phyloP scores from a whole-genome alignment of 1,140 invertebrate species.

The Oryctes rhinoceros region DNA sequence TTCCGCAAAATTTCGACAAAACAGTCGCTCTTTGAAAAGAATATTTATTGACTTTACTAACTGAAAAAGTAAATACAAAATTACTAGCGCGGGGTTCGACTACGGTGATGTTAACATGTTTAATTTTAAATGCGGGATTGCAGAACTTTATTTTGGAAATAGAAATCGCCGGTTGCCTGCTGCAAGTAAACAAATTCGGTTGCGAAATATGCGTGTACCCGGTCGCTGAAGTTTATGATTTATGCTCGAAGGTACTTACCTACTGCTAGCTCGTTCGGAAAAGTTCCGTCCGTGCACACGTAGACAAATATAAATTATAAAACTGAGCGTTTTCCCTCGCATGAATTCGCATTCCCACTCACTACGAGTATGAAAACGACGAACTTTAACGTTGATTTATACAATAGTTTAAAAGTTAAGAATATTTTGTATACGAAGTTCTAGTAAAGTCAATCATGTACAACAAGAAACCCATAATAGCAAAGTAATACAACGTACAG shows the following conservation, averaged over 20 bases:
- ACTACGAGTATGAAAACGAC: no score
- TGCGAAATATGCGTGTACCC: background rate
- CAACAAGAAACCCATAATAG: no score
- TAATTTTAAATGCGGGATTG: slow-evolving; percentile 14
- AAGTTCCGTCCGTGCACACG: background rate
- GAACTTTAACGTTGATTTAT: no score
- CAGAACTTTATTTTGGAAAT: slow-evolving; percentile 19
- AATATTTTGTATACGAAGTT: no score
- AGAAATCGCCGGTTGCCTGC: slow-evolving; percentile 2
- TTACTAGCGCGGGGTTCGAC: background rate
- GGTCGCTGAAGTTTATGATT: slow-evolving; percentile 3
- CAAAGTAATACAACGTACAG: no score
- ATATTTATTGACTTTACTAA: slow-evolving; percentile 8
- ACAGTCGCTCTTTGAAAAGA: background rate
- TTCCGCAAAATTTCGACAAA: background rate
- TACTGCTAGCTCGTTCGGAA: background rate
- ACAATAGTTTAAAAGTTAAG: no score
- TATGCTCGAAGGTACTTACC: slow-evolving; percentile 7
- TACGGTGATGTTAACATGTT: background rate
- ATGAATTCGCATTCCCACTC: background rate
- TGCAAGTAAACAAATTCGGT: slow-evolving; percentile 15
- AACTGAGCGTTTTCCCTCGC: background rate
- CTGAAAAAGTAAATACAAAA: slow-evolving; percentile 2
- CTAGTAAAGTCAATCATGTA: no score
- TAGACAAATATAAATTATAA: background rate